Percentiles rank a stretch among this genome's conserved stretches.
Conservation (phyloP, 35 echinoderm and acorn worm genomes). For the Ophiothrix spiculata region DNA sequence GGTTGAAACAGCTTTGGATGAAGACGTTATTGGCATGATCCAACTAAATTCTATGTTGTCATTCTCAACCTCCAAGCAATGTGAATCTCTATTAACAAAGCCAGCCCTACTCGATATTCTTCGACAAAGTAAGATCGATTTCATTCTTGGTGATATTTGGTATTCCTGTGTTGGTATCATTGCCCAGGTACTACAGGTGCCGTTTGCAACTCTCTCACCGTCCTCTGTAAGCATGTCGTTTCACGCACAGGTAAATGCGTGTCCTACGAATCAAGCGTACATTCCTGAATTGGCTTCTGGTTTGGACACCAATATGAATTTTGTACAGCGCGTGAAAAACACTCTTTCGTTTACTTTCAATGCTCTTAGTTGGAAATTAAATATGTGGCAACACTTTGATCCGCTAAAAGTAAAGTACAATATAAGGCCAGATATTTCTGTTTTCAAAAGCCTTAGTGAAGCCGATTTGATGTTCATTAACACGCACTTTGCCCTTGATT, state of each 20-base stretch:
- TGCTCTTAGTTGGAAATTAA: background rate
- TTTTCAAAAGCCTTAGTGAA: slow-evolving; percentile 23
- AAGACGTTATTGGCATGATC: background rate
- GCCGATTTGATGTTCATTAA: slow-evolving; percentile 44
- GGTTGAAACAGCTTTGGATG: background rate
- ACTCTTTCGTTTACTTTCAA: background rate
- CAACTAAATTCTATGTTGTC: background rate
- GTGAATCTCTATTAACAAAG: background rate
- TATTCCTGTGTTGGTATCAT: background rate
- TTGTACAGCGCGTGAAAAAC: slow-evolving; percentile 46
- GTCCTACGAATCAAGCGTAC: slow-evolving; percentile 36
- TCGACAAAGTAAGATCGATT: background rate
- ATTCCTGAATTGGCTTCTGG: slow-evolving; percentile 32
- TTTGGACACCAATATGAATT: slow-evolving; percentile 51
- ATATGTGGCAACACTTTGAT: background rate
- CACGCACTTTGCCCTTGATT: slow-evolving; percentile 64
- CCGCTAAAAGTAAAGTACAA: background rate
- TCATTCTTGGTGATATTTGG: background rate
- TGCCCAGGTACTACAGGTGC: background rate
- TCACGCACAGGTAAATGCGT: no score
- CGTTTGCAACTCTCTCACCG: background rate
- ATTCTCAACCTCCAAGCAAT: background rate
- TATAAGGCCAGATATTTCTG: background rate
- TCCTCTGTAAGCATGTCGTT: background rate
- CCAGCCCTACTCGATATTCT: background rate